phyloP scores from a whole-genome alignment of 2,113 vertebrate species.

The Arizona elegans region DNA sequence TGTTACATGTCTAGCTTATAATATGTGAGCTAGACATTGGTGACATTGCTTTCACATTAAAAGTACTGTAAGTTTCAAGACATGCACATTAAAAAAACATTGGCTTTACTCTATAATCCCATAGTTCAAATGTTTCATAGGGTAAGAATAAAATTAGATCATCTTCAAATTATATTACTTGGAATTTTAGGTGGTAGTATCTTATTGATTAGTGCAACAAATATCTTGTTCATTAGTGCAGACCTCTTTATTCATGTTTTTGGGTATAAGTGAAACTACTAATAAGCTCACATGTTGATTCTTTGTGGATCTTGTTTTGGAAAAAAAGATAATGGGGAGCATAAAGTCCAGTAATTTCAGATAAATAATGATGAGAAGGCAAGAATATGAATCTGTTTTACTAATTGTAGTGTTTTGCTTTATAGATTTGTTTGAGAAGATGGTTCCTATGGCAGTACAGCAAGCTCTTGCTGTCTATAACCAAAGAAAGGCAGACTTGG shows the following conservation, averaged over 20 bases:
- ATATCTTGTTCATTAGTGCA: background rate
- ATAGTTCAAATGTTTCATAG: background rate
- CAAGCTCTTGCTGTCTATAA: slow-evolving; percentile 84
- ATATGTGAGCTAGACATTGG: background rate
- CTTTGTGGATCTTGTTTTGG: background rate
- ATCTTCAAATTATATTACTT: background rate
- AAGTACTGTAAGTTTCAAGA: background rate
- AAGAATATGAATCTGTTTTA: background rate
- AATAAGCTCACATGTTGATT: background rate
- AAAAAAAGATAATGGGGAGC: background rate
- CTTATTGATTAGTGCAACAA: background rate
- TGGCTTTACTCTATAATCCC: background rate
- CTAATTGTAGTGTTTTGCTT: slow-evolving; percentile 22
- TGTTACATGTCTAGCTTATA: background rate
- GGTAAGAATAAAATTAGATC: background rate
- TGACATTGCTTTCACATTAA: background rate
- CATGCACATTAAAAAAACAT: background rate
- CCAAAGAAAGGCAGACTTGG: slow-evolving; percentile 89
- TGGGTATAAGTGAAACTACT: background rate
- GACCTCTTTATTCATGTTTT: background rate
- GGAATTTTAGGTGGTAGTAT: background rate
- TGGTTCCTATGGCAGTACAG: slow-evolving; percentile 95
- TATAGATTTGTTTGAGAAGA: slow-evolving; percentile 96
- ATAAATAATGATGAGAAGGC: background rate
- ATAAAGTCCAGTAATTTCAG: background rate